A percentile compares a stretch with the other conserved stretches of the same genome.
Conservation (phyloP, 2,797 vertebrate genomes). For the Falco concolor region DNA sequence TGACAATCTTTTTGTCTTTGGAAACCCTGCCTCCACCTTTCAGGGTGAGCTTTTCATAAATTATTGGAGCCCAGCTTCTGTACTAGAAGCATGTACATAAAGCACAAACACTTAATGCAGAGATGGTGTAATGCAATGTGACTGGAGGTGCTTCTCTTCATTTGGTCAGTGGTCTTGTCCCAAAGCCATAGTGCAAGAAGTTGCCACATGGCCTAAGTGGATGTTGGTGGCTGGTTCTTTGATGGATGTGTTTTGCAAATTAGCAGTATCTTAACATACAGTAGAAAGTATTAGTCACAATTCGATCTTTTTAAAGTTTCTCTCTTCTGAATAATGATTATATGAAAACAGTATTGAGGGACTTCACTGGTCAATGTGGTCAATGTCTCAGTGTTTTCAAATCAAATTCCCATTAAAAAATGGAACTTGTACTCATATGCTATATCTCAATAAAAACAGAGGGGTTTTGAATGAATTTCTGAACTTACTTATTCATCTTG, state of each 20-base stretch:
- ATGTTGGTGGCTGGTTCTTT: neutral
- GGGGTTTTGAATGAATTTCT: neutral
- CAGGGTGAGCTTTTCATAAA: neutral
- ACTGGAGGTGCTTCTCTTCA: fast-evolving
- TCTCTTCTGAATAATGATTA: neutral
- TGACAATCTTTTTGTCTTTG: neutral
- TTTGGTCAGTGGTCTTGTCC: neutral
- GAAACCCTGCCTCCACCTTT: neutral
- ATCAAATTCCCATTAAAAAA: neutral
- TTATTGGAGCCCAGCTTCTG: neutral
- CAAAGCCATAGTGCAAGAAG: neutral
- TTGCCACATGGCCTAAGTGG: neutral
- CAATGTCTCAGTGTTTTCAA: neutral
- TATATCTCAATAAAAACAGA: neutral
- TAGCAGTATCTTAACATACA: neutral
- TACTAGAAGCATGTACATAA: fast-evolving
- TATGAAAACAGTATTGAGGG: neutral
- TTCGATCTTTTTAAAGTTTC: neutral
- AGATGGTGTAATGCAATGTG: no score
- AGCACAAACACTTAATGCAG: neutral
- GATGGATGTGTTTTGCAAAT: neutral
- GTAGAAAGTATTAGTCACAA: neutral
- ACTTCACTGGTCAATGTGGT: neutral
- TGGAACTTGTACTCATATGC: fast-evolving
- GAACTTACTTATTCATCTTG: neutral